These are phyloP conservation scores for Gastrophysa polygoni DNA, from an alignment of 2,888 invertebrate genomes.

Conservation along the genomic window DNA sequence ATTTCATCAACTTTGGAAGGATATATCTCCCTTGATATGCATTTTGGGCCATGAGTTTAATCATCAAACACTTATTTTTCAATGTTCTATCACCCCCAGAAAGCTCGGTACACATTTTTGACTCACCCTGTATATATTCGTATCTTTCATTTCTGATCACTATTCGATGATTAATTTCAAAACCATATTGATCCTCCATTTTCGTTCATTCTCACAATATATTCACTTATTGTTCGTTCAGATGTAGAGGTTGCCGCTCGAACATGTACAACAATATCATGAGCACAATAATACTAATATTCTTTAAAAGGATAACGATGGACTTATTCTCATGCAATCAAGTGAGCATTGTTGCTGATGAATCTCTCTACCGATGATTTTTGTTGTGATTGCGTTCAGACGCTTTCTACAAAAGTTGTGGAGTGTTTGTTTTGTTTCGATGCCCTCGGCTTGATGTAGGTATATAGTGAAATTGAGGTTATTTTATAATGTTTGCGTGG, in stretches of 20 bases:
- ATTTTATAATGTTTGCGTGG: background rate
- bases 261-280: conserved; percentile 30
- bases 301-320: conserved; percentile 50
- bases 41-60: no score
- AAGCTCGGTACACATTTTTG: no score
- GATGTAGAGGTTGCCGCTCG: conserved; percentile 33
- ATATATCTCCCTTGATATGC: no score
- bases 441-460: conserved; percentile 5
- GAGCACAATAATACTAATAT: conserved; percentile 47
- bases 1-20: no score
- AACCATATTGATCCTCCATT: no score
- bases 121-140: no score
- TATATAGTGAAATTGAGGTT: conserved; percentile 1
- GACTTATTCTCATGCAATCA: conserved; percentile 49
- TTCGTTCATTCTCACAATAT: background rate
- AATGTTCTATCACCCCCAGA: no score
- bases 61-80: no score
- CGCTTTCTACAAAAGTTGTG: background rate
- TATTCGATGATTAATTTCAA: background rate
- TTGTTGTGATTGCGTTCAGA: conserved; percentile 33
- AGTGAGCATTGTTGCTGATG: conserved; percentile 43
- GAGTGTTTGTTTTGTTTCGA: conserved; percentile 1
- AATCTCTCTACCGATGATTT: conserved; percentile 49
- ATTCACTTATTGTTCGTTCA: conserved; percentile 42
- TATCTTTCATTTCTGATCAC: background rate